Base-by-base conservation (phyloP, 2,797 vertebrate species). In the Petrocephalus schoutedeni region DNA sequence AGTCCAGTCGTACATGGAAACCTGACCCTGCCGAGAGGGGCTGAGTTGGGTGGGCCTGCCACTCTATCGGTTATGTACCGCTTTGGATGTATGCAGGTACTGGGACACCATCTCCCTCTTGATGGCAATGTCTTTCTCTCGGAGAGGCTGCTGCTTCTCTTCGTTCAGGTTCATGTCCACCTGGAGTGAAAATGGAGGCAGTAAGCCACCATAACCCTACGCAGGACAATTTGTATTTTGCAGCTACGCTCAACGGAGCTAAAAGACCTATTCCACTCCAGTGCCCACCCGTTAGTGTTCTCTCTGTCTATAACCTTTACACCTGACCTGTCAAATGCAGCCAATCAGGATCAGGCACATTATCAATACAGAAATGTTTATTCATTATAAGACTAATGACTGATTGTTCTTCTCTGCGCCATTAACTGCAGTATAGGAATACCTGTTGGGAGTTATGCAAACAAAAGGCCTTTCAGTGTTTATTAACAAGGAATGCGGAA, bases 71-170 rank as follows among this genome's bases (percentile, higher is more conserved):
- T 61, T 93, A 88, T 97, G 97, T 88, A 98, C 98, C 90, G 96
- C 94, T 93, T 96, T 96, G 21, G 97, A 97, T 0, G 97, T 97
- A 90, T 97, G 96, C 54, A 98, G 94, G 90, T 98, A 98, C 89
- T 97, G 97, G 83, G 97, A 98, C 56, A 98, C 97, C 97, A 98
- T 98, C 93, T 98, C 97, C 91, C 97, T 95, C 92, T 98, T 98
- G 90, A 97, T 98, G 71, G 90, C 32, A 23, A 98, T 97, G 92
- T 97, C 97, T 91, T 98, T 98, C 88, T 92, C 92, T 90, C 97
- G 94, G 61, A 98, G 92, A 77, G 97, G 97, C 84, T 93, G 95
- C 93, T 98, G 97, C 89, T 97, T 98, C 92, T 98, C 97, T 64
- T 95, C 97, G 51, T 97, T 98, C 89, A 97, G 95, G 92, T 97